Evolutionary conservation across 2,113 vertebrate species (phyloP).

Genomic region (Lagenorhynchus albirostris): DNA sequence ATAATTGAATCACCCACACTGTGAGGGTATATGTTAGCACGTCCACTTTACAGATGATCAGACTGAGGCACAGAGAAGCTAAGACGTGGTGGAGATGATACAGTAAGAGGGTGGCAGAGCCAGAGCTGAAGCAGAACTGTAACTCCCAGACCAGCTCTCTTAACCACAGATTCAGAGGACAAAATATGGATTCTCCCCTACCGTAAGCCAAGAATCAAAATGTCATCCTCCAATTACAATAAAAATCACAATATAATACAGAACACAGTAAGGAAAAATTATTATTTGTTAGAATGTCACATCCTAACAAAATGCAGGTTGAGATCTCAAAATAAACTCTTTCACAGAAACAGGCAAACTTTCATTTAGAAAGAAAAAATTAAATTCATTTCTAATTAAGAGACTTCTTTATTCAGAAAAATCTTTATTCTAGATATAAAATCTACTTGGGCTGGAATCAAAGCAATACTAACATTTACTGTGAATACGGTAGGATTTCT

Average conservation of each 20-base stretch:
- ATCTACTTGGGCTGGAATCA: not conserved
- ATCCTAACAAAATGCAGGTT: not conserved
- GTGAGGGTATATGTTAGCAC: not conserved
- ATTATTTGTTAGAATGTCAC: not conserved
- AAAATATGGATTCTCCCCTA: not conserved
- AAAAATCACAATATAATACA: not conserved
- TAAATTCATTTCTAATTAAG: not conserved
- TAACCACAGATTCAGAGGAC: not conserved
- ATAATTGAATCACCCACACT: not conserved
- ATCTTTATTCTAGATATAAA: not conserved
- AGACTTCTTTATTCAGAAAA: not conserved
- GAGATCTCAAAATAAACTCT: not conserved
- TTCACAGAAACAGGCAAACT: not conserved
- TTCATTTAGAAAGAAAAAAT: not conserved
- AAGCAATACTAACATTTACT: not conserved
- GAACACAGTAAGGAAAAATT: not conserved
- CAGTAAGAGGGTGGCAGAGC: not conserved
- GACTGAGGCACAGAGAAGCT: not conserved
- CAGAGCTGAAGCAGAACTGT: not conserved
- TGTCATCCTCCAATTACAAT: not conserved
- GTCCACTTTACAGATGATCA: not conserved
- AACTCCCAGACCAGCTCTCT: not conserved
- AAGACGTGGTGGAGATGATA: not conserved
- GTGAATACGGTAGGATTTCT: not conserved
- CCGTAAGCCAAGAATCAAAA: not conserved